Evolutionary conservation across 2,888 invertebrate genomes (phyloP).

Genomic region (Hipparchia sbordonii): DNA sequence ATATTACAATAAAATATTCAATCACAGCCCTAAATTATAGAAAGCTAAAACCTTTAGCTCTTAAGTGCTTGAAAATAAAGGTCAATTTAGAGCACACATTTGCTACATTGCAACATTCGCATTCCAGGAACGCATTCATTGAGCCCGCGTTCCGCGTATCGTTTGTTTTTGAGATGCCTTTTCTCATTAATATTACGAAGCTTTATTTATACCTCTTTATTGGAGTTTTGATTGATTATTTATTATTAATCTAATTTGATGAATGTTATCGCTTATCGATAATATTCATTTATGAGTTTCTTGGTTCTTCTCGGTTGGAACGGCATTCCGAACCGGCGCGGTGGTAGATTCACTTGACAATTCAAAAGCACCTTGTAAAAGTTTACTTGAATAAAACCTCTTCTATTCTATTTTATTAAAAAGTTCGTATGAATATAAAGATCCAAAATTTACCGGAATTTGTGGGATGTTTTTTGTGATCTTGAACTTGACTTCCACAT

Average conservation of each 20-base stretch:
- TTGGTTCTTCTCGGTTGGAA: no score
- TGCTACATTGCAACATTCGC: neutral
- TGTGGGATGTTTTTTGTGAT: no score
- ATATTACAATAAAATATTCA: neutral
- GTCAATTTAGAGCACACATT: neutral
- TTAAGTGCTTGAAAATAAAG: neutral
- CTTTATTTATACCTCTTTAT: neutral
- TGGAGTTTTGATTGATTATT: neutral
- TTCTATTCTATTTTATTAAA: no score
- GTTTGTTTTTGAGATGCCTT: slow-evolving; percentile 4
- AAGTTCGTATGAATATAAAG: no score
- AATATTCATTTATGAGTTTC: no score
- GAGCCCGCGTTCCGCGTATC: neutral
- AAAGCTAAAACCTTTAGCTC: neutral
- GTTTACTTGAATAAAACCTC: no score
- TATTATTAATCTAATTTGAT: neutral
- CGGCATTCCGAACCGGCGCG: no score
- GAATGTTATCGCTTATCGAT: no score
- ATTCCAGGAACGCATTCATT: slow-evolving; percentile 9
- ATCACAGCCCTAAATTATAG: slow-evolving; percentile 6
- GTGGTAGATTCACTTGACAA: no score
- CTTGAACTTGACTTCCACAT: no score
- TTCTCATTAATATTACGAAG: slow-evolving; percentile 5
- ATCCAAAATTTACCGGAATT: no score
- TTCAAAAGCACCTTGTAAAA: no score